Percentiles rank a stretch among this genome's conserved stretches.
Evolutionary conservation across 1,140 invertebrate species (phyloP).

Genomic region (Drosophila burlai): DNA sequence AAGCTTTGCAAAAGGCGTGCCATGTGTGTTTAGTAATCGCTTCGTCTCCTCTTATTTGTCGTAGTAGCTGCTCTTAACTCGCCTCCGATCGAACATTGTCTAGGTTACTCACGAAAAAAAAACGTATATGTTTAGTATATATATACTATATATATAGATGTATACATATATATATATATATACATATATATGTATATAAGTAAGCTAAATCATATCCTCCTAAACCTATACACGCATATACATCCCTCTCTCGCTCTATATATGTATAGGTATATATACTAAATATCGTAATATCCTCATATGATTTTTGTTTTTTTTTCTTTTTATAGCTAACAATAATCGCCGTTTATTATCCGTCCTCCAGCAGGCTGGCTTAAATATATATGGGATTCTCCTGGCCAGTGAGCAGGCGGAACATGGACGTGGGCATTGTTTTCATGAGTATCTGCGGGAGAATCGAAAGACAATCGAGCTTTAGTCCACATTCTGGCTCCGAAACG

Average conservation of each 20-base stretch:
- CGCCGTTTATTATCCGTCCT: constrained; percentile 39
- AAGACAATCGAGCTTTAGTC: background rate
- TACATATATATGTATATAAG: constrained; percentile 52
- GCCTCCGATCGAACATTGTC: constrained; percentile 47
- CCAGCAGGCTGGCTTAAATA: constrained; percentile 89
- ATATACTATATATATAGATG: constrained; percentile 19
- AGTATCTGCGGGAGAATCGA: constrained; percentile 90
- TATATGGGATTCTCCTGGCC: constrained; percentile 99
- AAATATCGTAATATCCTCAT: constrained; percentile 50
- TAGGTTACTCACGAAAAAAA: constrained; percentile 62
- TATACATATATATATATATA: constrained; percentile 32
- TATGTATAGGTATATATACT: constrained; percentile 43
- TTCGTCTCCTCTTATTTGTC: constrained; percentile 65
- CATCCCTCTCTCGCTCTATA: constrained; percentile 32
- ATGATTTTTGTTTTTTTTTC: constrained; percentile 11
- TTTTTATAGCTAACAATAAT: constrained; percentile 70
- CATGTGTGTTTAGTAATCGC: constrained; percentile 56
- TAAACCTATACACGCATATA: constrained; percentile 68
- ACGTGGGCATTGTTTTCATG: constrained; percentile 99
- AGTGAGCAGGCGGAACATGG: constrained; percentile 99
- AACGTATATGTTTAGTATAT: constrained; percentile 34
- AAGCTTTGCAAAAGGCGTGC: constrained; percentile 73
- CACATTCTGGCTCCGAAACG: rapidly evolving
- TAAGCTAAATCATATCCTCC: constrained; percentile 56
- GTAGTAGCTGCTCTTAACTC: constrained; percentile 45